These are phyloP conservation scores for Paratilapia polleni DNA, from an alignment of 2,113 vertebrate genomes.

Conservation along the genomic window DNA sequence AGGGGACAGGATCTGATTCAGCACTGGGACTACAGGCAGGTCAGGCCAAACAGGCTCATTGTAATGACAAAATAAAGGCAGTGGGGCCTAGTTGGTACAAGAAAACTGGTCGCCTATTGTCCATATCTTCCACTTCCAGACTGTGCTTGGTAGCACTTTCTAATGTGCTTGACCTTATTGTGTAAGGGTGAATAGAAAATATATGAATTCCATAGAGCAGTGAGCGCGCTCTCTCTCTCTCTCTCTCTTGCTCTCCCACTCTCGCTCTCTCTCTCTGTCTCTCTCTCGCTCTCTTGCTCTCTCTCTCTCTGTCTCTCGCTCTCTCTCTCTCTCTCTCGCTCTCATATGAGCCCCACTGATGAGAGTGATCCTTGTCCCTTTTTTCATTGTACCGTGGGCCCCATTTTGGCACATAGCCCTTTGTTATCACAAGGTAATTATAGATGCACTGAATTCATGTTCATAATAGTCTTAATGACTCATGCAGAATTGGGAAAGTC, in stretches of 20 bases:
- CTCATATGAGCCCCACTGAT: constrained; percentile 34
- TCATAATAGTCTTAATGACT: constrained; percentile 32
- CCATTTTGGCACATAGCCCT: constrained; percentile 15
- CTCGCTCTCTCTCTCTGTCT: not conserved
- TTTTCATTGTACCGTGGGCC: constrained; percentile 21
- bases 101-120: constrained; percentile 42
- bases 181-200: constrained; percentile 41
- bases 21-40: constrained; percentile 40
- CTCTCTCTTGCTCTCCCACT: too few relatives aligned
- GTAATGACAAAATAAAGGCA: constrained; percentile 61
- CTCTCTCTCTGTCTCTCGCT: not conserved
- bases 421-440: constrained; percentile 48
- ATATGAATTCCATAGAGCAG: constrained; percentile 41
- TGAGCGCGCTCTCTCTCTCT: not conserved
- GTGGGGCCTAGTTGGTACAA: constrained; percentile 50
- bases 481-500: not conserved
- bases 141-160: constrained; percentile 36
- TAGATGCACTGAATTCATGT: constrained; percentile 29
- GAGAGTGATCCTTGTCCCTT: constrained; percentile 2
- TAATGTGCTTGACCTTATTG: constrained; percentile 49
- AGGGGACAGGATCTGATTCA: constrained; percentile 73
- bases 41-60: constrained; percentile 46
- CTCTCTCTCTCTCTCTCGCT: constrained; percentile 1
- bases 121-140: constrained; percentile 14
- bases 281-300: constrained; percentile 18